A percentile compares a stretch with the other conserved stretches of the same genome.
These are phyloP conservation scores for Lagocephalus sceleratus DNA, from an alignment of 2,797 vertebrate genomes.

Conservation along the genomic window DNA sequence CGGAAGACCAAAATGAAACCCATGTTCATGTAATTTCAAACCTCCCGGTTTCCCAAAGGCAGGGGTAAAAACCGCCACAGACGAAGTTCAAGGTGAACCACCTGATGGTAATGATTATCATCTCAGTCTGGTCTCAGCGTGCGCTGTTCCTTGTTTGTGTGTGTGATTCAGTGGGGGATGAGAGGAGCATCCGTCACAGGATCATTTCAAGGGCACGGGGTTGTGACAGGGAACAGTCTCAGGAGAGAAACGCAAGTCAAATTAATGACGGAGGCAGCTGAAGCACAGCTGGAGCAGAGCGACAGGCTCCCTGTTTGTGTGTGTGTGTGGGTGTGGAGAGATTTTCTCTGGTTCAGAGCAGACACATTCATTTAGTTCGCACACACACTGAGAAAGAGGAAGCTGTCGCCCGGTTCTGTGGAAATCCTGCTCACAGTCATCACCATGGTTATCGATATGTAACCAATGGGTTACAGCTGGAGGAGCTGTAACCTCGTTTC, in stretches of 20 bases:
- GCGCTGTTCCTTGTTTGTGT: background rate
- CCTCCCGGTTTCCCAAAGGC: too few relatives aligned
- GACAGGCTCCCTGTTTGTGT: slow-evolving; percentile 6
- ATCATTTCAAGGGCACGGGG: slow-evolving; percentile 15
- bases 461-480: slow-evolving; percentile 6
- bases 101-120: background rate
- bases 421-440: slow-evolving; percentile 4
- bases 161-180: slow-evolving; percentile 10
- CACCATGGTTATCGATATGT: slow-evolving; percentile 1
- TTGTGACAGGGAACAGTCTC: slow-evolving; percentile 26
- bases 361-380: too few relatives aligned
- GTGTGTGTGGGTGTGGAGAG: slow-evolving; percentile 19
- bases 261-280: slow-evolving; percentile 37
- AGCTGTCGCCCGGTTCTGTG: too few relatives aligned
- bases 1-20: background rate
- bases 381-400: background rate
- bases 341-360: background rate
- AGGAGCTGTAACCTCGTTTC: background rate
- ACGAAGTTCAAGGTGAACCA: background rate
- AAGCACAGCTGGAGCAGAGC: slow-evolving; percentile 40
- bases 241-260: slow-evolving; percentile 29
- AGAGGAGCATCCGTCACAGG: background rate
- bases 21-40: background rate
- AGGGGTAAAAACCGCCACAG: background rate
- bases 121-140: background rate